These are phyloP conservation scores for Dolichotis patagonum DNA, from an alignment of 2,113 vertebrate species.

Conservation along the genomic window DNA sequence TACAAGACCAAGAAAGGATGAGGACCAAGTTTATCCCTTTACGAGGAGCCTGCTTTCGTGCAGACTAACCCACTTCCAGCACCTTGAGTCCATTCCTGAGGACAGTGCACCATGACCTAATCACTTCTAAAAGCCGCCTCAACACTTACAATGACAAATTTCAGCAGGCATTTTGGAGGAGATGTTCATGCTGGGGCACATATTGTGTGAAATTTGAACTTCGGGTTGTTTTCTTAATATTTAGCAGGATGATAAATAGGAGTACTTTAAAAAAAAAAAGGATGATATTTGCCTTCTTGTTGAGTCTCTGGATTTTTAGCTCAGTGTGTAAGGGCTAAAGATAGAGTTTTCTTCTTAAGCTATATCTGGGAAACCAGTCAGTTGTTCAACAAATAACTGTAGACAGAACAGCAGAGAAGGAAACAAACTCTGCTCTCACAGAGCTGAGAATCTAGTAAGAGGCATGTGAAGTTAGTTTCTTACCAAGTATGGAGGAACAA, in stretches of 20 bases:
- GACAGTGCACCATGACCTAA: background rate
- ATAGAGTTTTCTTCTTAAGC: background rate
- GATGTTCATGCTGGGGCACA: background rate
- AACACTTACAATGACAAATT: background rate
- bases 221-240: background rate
- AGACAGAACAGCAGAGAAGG: background rate
- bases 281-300: background rate
- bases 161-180: background rate
- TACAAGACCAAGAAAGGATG: background rate
- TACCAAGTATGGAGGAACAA: background rate
- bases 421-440: background rate
- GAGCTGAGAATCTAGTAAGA: background rate
- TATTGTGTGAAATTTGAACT: background rate
- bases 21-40: background rate
- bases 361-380: background rate
- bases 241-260: background rate
- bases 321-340: background rate
- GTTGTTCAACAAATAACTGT: background rate
- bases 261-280: background rate
- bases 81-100: background rate
- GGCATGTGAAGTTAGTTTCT: background rate
- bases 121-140: background rate
- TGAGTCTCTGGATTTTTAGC: background rate
- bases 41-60: background rate
- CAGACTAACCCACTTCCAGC: background rate